Percentiles rank a stretch among this genome's conserved stretches.
Evolutionary conservation across 2,888 invertebrate species (phyloP).

Genomic region (Dynastes tityus): DNA sequence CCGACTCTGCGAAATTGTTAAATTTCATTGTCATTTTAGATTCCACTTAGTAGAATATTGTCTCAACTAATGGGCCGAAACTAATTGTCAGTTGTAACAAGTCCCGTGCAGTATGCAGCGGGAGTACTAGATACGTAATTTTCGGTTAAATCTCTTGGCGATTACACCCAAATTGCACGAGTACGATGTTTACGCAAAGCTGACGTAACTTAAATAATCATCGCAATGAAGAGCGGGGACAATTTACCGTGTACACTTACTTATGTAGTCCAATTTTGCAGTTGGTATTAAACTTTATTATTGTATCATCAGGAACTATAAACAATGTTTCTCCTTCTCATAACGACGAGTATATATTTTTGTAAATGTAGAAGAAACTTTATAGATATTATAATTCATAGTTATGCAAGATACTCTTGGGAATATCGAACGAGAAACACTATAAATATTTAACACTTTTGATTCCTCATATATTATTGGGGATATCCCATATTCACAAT

Average conservation of each 20-base stretch:
- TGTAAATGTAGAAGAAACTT: no score
- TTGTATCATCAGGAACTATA: neutral
- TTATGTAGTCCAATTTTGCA: constrained; percentile 1
- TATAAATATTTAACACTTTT: neutral
- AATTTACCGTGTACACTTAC: constrained; percentile 1
- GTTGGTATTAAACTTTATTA: neutral
- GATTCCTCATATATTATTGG: neutral
- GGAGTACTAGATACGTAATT: constrained; percentile 35
- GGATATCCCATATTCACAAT: neutral
- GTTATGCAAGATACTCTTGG: no score
- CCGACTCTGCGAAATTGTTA: constrained; percentile 35
- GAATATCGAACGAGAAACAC: neutral
- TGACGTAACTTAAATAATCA: constrained; percentile 33
- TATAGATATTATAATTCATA: no score
- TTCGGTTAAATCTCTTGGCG: constrained; percentile 42
- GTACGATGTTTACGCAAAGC: constrained; percentile 22
- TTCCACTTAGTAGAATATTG: constrained; percentile 39
- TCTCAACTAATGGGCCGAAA: constrained; percentile 38
- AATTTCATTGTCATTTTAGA: constrained; percentile 47
- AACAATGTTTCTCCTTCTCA: no score
- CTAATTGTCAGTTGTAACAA: constrained; percentile 45
- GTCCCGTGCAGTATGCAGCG: constrained; percentile 35
- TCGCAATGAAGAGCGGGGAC: constrained; percentile 21
- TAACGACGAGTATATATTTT: no score
- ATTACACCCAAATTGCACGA: constrained; percentile 38